A percentile compares a stretch with the other conserved stretches of the same genome.
Conservation (phyloP, 2,888 invertebrate genomes). For the Leucania comma region DNA sequence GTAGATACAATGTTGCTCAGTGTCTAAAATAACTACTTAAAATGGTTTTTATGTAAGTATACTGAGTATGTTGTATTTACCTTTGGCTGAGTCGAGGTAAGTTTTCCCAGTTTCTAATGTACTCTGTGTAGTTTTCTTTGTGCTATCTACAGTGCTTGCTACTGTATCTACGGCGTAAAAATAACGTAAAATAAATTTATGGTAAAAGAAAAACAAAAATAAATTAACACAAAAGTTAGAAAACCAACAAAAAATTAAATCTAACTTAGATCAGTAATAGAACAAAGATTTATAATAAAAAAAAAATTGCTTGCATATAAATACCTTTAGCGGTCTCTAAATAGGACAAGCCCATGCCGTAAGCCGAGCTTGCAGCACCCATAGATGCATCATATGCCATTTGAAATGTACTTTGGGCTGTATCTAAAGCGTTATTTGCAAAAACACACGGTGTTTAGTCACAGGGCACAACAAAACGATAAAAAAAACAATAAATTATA, state of each 20-base stretch:
- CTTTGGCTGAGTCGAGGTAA: constrained; percentile 81
- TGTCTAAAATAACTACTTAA: background rate
- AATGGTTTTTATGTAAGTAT: background rate
- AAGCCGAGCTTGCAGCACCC: constrained; percentile 78
- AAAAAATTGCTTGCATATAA: constrained; percentile 29
- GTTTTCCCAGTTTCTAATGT: constrained; percentile 80
- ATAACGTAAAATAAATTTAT: constrained; percentile 44
- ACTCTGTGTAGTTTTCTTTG: constrained; percentile 84
- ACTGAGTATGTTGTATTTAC: constrained; percentile 68
- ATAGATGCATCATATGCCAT: constrained; percentile 74
- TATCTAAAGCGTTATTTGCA: constrained; percentile 76
- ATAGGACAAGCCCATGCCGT: constrained; percentile 79
- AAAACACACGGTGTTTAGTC: constrained; percentile 63
- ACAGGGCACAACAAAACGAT: constrained; percentile 57
- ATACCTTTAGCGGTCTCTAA: constrained; percentile 78
- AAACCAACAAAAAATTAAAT: constrained; percentile 29
- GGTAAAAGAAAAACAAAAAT: constrained; percentile 30
- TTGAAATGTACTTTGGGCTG: constrained; percentile 78
- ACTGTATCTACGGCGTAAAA: constrained; percentile 78
- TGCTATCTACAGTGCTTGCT: constrained; percentile 82
- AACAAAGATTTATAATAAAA: constrained; percentile 3
- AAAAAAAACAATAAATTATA: constrained; percentile 34
- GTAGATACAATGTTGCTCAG: constrained; percentile 55
- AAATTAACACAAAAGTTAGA: constrained; percentile 15
- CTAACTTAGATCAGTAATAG: background rate